These are phyloP conservation scores for Sylvilagus bachmani DNA, from an alignment of 2,113 vertebrate species.

Conservation along the genomic window DNA sequence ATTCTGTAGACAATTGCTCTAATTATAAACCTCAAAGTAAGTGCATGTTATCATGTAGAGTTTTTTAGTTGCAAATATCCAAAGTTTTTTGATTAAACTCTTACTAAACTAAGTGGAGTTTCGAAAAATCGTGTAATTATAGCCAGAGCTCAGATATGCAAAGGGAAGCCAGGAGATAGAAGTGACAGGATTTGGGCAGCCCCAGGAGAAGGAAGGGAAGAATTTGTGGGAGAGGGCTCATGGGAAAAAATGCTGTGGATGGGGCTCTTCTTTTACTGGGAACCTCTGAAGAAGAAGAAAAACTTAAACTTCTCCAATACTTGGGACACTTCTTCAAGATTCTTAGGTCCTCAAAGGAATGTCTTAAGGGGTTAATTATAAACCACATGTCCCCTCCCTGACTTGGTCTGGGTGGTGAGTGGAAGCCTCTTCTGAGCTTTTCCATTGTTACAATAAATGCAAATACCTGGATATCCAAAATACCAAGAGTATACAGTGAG, in stretches of 20 bases:
- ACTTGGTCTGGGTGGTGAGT: not conserved
- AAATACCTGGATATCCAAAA: not conserved
- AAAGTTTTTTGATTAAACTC: not conserved
- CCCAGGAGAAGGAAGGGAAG: not conserved
- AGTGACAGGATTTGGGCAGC: not conserved
- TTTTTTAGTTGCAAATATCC: not conserved
- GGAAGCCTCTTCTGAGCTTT: not conserved
- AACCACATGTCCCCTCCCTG: not conserved
- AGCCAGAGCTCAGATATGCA: not conserved
- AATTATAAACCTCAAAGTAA: not conserved
- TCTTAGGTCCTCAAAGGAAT: not conserved
- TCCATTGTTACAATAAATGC: not conserved
- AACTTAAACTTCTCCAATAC: not conserved
- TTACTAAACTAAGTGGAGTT: slow-evolving; percentile 17
- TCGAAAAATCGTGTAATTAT: not conserved
- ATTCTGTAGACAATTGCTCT: not conserved
- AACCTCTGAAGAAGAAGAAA: not conserved
- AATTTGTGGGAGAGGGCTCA: not conserved
- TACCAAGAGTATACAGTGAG: not conserved
- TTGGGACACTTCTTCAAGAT: not conserved
- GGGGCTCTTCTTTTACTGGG: not conserved
- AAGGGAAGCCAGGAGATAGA: not conserved
- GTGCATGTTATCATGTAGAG: not conserved
- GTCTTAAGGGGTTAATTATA: not conserved
- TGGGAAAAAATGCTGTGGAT: not conserved